Evolutionary conservation across 2,113 vertebrate species (phyloP), one percentile per base, ranked within the genome.

Genomic region (Colius striatus): DNA sequence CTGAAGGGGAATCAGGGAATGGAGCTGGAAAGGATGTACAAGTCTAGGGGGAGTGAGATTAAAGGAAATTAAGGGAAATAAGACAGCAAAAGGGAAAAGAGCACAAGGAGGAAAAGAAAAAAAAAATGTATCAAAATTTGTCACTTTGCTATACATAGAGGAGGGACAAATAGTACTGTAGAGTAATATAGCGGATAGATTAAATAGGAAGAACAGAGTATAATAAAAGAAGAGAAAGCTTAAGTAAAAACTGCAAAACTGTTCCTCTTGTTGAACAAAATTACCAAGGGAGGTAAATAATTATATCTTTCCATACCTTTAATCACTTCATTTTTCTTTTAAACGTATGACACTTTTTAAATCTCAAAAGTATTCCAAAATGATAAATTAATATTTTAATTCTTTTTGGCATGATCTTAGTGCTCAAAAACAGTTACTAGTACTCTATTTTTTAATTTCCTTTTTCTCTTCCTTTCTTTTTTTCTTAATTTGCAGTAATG

Each of bases 291-390:
- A 87, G 80, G 43, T 15, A 81, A 92, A 71, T 86, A 93, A 92
- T 94, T 94, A 84, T 81, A 89, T 84, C 86, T 94, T 92, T 92
- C n/a, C 27, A 53, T 84, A 74, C n/a, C 32, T 88, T 85, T 93
- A 87, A 58, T 65, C 54, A 41, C 21, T 86, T 86, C 12, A n/a
- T 51, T 92, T 84, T 84, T 81, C 20, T 83, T 86, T 71, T 72
- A 82, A 86, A 84, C 13, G 48, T n/a, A 60, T 27, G 10, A 53
- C 29, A 10, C 6, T 23, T 45, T 55, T 78, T 55, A 16, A 6
- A 29, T 43, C 77, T 82, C 32, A 48, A 11, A 90, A 71, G 4
- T 60, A 48, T 95, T 10, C 43, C 14, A 16, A 77, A 90, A 21
- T 82, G 57, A 53, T 75, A 90, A 90, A 75, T 18, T 66, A 90